Conservation (phyloP, 2,797 vertebrate genomes). For the Sardinella longiceps region DNA sequence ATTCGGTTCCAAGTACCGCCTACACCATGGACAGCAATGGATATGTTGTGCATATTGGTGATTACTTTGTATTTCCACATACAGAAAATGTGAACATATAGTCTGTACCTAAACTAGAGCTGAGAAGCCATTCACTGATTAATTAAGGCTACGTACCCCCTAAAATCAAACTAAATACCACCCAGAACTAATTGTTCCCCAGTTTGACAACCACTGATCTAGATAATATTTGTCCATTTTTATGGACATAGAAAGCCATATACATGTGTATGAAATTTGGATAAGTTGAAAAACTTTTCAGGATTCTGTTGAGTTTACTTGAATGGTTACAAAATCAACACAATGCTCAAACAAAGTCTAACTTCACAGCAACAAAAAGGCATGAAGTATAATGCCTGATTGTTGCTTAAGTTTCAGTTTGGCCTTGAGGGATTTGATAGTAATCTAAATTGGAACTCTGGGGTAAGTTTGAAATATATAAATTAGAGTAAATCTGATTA, state of each 20-base stretch:
- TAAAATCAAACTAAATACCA: too few species aligned
- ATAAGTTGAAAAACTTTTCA: too few species aligned
- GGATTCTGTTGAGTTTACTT: not conserved
- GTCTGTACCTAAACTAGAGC: too few species aligned
- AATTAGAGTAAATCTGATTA: not conserved
- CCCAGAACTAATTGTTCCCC: too few species aligned
- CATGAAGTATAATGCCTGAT: slow-evolving; percentile 37
- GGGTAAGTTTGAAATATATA: not conserved
- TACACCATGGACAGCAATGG: too few species aligned
- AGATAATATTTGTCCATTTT: not conserved
- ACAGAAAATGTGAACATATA: too few species aligned
- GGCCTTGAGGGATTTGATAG: not conserved
- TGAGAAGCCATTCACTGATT: too few species aligned
- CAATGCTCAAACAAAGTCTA: slow-evolving; percentile 40
- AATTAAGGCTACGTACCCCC: too few species aligned
- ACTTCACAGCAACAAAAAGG: slow-evolving; percentile 33
- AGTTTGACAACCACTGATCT: not conserved
- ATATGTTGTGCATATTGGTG: too few species aligned
- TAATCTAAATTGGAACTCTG: not conserved
- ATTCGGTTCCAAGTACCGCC: too few species aligned
- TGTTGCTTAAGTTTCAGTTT: slow-evolving; percentile 30
- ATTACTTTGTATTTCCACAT: too few species aligned
- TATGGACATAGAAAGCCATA: not conserved
- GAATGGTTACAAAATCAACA: slow-evolving; percentile 37
- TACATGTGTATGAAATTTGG: not conserved